These are phyloP conservation scores for Epinotia demarniana DNA, from an alignment of 2,888 invertebrate genomes.

Conservation along the genomic window DNA sequence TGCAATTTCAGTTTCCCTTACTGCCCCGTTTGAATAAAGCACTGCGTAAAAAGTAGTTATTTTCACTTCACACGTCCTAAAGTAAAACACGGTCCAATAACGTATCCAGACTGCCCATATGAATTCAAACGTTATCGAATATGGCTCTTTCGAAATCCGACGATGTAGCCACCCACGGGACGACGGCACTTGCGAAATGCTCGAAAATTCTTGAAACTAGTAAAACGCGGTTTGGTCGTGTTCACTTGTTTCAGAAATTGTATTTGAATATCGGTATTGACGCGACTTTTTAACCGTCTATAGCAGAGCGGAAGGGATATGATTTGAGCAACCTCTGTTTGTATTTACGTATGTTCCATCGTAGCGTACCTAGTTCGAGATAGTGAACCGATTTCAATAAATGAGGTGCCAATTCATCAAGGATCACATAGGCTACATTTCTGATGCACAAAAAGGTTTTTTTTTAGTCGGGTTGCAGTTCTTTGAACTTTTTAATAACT, in stretches of 20 bases:
- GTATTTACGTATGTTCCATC: no score
- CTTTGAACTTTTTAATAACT: no score
- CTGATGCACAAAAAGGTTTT: no score
- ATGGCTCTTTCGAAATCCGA: slow-evolving; percentile 16
- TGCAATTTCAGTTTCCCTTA: no score
- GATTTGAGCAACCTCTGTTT: no score
- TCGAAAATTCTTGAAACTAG: slow-evolving; percentile 17
- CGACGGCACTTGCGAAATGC: slow-evolving; percentile 16
- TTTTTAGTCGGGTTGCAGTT: no score
- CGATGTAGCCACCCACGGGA: slow-evolving; percentile 12
- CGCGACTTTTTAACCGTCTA: neutral
- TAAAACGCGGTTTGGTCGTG: neutral
- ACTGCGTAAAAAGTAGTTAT: neutral
- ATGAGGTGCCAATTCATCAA: no score
- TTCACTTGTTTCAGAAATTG: slow-evolving; percentile 14
- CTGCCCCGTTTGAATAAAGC: neutral
- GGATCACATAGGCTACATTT: no score
- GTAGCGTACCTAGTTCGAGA: no score
- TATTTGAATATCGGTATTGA: slow-evolving; percentile 2
- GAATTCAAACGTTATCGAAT: slow-evolving; percentile 33
- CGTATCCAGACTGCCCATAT: slow-evolving; percentile 23
- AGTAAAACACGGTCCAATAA: slow-evolving; percentile 19
- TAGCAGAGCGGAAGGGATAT: no score
- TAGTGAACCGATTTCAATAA: no score
- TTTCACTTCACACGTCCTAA: slow-evolving; percentile 21